Percentiles rank a stretch among this genome's conserved stretches.
Conservation (phyloP, 2,888 invertebrate species). For the Chloroclysta siterata region DNA sequence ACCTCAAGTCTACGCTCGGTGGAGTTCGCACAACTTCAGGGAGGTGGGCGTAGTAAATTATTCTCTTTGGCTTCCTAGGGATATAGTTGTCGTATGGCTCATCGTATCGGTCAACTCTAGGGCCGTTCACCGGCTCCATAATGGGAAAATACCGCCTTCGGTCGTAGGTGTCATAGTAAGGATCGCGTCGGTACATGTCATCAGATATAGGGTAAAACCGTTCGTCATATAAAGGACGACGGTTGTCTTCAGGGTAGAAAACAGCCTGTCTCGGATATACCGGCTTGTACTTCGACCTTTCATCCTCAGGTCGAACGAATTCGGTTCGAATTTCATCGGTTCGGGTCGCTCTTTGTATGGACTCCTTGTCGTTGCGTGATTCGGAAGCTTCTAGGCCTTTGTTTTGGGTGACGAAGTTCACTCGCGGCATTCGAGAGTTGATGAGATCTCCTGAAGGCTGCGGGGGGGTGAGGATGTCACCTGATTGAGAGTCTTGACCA, state of each 20-base stretch:
- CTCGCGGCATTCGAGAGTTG: constrained; percentile 86
- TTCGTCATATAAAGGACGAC: constrained; percentile 73
- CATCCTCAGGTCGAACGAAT: constrained; percentile 75
- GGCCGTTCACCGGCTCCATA: constrained; percentile 48
- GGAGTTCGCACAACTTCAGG: constrained; percentile 88
- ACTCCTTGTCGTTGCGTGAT: constrained; percentile 79
- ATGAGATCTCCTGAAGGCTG: constrained; percentile 82
- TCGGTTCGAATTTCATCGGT: constrained; percentile 77
- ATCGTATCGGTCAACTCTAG: constrained; percentile 74
- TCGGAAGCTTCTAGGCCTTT: constrained; percentile 80
- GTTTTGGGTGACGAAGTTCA: constrained; percentile 88
- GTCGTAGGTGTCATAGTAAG: constrained; percentile 74
- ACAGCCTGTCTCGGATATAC: constrained; percentile 78
- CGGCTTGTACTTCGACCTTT: constrained; percentile 67
- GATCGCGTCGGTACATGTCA: constrained; percentile 74
- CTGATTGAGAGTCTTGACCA: constrained; percentile 62
- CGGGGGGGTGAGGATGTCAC: constrained; percentile 80
- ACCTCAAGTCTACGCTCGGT: constrained; percentile 83
- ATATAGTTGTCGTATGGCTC: constrained; percentile 71
- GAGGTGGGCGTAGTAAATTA: constrained; percentile 89
- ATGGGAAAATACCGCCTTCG: constrained; percentile 63
- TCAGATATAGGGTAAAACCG: constrained; percentile 65
- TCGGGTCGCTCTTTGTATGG: constrained; percentile 71
- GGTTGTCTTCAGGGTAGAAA: constrained; percentile 77
- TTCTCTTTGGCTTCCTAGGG: constrained; percentile 83